These are phyloP conservation scores for Pygoscelis antarcticus DNA, from an alignment of 2,113 vertebrate genomes.

Conservation along the genomic window DNA sequence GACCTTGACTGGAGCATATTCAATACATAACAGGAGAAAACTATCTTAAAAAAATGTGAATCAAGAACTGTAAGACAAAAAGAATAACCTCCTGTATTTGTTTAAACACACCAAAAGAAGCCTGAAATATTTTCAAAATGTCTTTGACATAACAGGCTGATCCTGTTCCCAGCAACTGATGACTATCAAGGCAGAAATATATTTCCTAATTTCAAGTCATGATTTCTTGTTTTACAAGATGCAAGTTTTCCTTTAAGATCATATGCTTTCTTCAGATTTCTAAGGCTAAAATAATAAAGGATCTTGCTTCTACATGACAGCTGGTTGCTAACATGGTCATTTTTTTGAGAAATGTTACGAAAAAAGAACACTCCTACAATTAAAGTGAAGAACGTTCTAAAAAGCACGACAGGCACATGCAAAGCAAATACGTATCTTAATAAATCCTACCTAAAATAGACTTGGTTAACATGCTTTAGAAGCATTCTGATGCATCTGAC, in stretches of 20 bases:
- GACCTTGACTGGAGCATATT: background rate
- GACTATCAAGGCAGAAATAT: background rate
- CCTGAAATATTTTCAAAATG: background rate
- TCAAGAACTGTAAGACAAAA: background rate
- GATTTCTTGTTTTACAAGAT: background rate
- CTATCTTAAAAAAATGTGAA: background rate
- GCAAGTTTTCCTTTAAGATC: background rate
- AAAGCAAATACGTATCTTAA: background rate
- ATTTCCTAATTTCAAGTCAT: background rate
- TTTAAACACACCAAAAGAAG: background rate
- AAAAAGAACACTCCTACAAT: background rate
- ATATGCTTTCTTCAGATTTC: background rate
- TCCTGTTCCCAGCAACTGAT: background rate
- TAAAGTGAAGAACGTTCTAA: background rate
- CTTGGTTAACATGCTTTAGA: background rate
- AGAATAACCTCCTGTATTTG: background rate
- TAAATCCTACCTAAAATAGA: background rate
- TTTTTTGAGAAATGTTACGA: background rate
- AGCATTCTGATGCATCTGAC: background rate
- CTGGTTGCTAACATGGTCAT: background rate
- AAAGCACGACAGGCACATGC: background rate
- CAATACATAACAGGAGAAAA: background rate
- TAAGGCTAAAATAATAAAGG: background rate
- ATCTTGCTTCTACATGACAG: background rate
- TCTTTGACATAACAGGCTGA: background rate